phyloP scores from a whole-genome alignment of 2,113 vertebrate species.

The Corvus hawaiiensis region DNA sequence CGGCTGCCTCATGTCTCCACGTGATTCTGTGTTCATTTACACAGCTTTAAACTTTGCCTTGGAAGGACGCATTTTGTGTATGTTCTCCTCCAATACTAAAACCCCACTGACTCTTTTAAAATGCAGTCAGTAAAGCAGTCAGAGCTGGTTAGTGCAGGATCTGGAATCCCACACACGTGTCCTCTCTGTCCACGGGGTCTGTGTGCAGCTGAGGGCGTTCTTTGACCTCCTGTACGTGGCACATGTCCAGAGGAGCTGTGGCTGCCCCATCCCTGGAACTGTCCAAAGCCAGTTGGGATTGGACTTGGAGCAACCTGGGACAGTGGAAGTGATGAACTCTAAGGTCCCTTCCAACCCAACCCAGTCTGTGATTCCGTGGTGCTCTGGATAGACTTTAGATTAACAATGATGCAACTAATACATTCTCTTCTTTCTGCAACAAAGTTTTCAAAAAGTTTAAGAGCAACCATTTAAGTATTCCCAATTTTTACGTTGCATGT shows the following conservation, averaged over 20 bases:
- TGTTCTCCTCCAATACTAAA: not conserved
- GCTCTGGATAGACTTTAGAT: not conserved
- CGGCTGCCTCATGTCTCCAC: rapidly evolving
- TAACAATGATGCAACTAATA: not conserved
- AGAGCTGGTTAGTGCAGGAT: not conserved
- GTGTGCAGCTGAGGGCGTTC: not conserved
- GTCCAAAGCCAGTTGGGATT: rapidly evolving
- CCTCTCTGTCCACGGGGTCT: rapidly evolving
- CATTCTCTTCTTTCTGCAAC: not conserved
- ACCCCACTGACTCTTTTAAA: not conserved
- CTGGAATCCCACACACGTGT: rapidly evolving
- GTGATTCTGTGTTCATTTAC: not conserved
- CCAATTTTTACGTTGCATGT: not conserved
- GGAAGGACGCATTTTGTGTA: rapidly evolving
- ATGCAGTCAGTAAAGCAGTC: not conserved
- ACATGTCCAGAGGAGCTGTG: not conserved
- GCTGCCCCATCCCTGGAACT: not conserved
- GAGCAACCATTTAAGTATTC: not conserved
- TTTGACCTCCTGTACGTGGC: rapidly evolving
- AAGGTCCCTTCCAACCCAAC: not conserved
- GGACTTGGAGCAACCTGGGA: not conserved
- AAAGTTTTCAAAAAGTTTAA: not conserved
- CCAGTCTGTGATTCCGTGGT: not conserved
- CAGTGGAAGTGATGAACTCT: not conserved
- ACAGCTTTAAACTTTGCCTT: not conserved